Evolutionary conservation across 2,888 invertebrate species (phyloP), one percentile per base, ranked within the genome.

Genomic region (Conistra vaccinii): DNA sequence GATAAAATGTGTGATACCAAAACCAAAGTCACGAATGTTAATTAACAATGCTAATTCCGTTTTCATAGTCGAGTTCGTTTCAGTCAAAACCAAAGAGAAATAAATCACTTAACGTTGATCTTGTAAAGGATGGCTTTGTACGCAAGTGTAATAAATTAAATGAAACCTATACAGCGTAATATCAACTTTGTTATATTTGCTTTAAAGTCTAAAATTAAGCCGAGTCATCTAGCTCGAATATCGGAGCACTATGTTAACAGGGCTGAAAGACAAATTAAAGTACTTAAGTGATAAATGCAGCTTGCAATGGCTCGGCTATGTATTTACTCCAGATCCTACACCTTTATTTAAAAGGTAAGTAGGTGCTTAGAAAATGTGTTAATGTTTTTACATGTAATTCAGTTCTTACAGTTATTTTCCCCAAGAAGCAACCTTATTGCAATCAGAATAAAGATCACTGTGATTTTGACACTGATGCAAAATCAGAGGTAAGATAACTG

Each of bases 251-350:
- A 71, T 91, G 67, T 53, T 89, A 39, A 73, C 67, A 17, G 84
- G 81, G 53, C 66, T 94, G 12, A 90, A 85, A 65, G 89, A 90
- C 35, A 93, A 92, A 81, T 82, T 94, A 10, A 89, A 92, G 74
- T 95, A 92, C 88, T 96, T 93, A 69, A 94, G 93, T 29, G 93
- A 93, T 69, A 88, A 93, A 76, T 94, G 94, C 71, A 93, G 88
- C 63, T 85, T 96, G 39, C 94, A 92, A 70, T 94, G 95, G 3
- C 88, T 96, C 0, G 90, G 93, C 0, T 89, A 94, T 80, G 91
- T 96, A 0, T 89, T 94, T 76, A 94, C 96, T 23, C 89, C 89
- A 48, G 83, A 89, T 0, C 83, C 81, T 9, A 89, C 93, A 12
- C 87, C 92, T 2, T 79, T 88, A 23, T 88, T 93, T 68, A 93